phyloP scores from a whole-genome alignment of 2,797 vertebrate species.

The Anomalospiza imberbis region DNA sequence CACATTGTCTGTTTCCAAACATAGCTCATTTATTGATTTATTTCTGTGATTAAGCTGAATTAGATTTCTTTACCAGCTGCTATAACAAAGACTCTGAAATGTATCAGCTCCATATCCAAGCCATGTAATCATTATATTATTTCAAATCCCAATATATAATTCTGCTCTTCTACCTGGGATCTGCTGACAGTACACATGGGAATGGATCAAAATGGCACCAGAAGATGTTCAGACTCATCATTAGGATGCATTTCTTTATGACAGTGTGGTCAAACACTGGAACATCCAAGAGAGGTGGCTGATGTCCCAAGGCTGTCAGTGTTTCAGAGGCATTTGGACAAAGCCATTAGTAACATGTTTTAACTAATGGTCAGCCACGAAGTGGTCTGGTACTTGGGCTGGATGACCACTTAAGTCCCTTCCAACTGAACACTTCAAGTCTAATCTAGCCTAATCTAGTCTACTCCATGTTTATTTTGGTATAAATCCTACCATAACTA shows the following conservation, averaged over 20 bases:
- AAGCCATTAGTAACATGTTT: background rate
- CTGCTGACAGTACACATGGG: background rate
- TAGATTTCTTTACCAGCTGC: background rate
- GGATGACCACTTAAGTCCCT: accelerated
- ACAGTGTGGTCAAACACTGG: background rate
- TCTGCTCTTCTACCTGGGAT: background rate
- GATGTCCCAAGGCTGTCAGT: background rate
- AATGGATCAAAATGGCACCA: background rate
- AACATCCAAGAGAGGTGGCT: background rate
- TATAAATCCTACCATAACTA: background rate
- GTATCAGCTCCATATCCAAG: background rate
- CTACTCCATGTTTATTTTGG: background rate
- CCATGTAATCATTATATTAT: background rate
- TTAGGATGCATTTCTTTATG: background rate
- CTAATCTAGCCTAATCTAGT: background rate
- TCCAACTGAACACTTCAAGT: background rate
- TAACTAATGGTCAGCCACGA: background rate
- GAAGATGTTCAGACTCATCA: background rate
- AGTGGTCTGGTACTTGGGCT: background rate
- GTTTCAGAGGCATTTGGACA: background rate
- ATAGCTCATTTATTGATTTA: background rate
- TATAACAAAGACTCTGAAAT: background rate
- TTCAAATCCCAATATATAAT: background rate
- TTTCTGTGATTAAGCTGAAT: background rate
- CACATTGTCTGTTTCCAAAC: background rate